These are phyloP conservation scores for Ailuropoda melanoleuca DNA, from an alignment of 2,113 vertebrate genomes.

Conservation along the genomic window DNA sequence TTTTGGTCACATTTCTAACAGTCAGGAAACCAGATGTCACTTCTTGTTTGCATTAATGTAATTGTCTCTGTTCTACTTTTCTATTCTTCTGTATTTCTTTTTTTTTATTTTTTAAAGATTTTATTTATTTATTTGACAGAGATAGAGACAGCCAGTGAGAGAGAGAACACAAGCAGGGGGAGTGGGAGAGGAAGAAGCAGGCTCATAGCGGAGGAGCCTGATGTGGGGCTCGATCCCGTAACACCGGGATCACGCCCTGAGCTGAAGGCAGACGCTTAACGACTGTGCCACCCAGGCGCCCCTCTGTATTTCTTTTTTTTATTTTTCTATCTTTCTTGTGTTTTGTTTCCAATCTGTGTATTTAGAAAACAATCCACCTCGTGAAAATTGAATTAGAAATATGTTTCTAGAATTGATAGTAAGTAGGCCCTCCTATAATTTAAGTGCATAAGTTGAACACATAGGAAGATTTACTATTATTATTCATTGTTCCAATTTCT, in stretches of 20 bases:
- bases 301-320: not conserved
- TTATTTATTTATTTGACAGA: too few relatives aligned
- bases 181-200: too few relatives aligned
- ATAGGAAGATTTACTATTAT: not conserved
- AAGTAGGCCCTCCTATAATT: slow-evolving; percentile 7
- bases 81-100: not conserved
- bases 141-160: too few relatives aligned
- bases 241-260: too few relatives aligned
- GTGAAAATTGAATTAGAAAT: not conserved
- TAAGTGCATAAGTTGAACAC: not conserved
- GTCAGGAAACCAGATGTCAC: not conserved
- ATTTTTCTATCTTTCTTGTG: not conserved
- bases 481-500: slow-evolving; percentile 35
- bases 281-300: too few relatives aligned
- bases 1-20: not conserved
- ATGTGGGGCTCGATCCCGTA: too few relatives aligned
- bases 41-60: not conserved
- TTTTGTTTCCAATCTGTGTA: not conserved
- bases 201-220: too few relatives aligned
- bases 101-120: not conserved
- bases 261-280: too few relatives aligned
- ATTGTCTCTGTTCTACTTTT: not conserved
- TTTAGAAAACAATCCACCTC: slow-evolving; percentile 25
- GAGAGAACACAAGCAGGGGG: too few relatives aligned
- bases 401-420: slow-evolving; percentile 28